Base-by-base conservation (phyloP, 2,888 invertebrate species). In the Ectemnius lituratus region DNA sequence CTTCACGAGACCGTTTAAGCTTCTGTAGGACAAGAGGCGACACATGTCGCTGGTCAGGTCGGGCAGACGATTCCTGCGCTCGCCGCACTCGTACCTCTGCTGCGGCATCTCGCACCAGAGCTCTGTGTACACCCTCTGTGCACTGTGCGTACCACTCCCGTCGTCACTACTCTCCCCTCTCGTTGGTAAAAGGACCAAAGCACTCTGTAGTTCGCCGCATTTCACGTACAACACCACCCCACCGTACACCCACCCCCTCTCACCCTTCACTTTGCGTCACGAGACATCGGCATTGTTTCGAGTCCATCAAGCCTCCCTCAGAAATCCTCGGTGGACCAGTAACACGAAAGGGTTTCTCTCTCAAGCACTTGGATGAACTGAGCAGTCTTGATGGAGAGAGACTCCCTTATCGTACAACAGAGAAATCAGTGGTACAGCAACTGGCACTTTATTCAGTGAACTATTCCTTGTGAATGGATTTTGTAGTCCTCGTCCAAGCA, bases 11-110 rank as follows among this genome's bases (percentile, higher is more conserved):
- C 84, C 86, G 52, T 81, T 84, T 49, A 86, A 74, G 60, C 80
- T 84, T 71, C 78, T 87, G 84, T 88, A 88, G 8, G 88, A 87
- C 70, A 88, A 75, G 58, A 88, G 81, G 28, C 84, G 87, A 70
- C 88, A 88, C 80, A 86, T 80, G 73, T 87, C 87, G 75, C 79
- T 87, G 70, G 82, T 84, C 66, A 86, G 75, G 68, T 85, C 85
- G 69, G 84, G 84, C 76, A 87, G 72, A 60, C 84, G 88, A 68
- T 76, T 84, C 66, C 82, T 85, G 62, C 84, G 78, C 5, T 83
- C 77, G 67, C 81, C 82, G 64, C 86, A 83, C 73, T 88, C 78
- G 67, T 85, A 87, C 73, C 78, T 88, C 64, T 84, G 84, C 70
- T 85, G 85, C 70, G 87, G 87, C 88, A 88, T 88, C 69, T 75